Percentiles rank a stretch among this genome's conserved stretches.
phyloP scores from a whole-genome alignment of 2,797 vertebrate species.

The Miichthys miiuy region DNA sequence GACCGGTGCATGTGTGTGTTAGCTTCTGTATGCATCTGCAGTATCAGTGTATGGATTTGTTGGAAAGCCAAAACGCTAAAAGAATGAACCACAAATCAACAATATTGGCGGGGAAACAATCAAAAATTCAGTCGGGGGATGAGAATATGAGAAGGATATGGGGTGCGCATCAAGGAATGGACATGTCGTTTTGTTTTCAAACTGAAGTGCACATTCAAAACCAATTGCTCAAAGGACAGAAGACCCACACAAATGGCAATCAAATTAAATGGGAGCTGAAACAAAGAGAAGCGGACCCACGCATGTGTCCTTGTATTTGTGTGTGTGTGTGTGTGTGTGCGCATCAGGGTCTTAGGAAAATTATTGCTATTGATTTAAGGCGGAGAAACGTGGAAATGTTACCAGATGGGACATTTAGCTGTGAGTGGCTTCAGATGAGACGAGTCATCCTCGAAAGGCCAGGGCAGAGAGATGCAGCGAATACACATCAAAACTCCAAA shows the following conservation, averaged over 20 bases:
- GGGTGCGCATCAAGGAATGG: constrained; percentile 27
- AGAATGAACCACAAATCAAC: constrained; percentile 65
- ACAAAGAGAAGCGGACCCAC: constrained; percentile 69
- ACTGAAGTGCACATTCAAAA: constrained; percentile 66
- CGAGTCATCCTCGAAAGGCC: constrained; percentile 79
- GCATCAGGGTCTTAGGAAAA: constrained; percentile 89
- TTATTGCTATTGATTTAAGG: constrained; percentile 99
- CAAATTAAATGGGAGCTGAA: constrained; percentile 79
- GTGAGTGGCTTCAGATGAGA: constrained; percentile 90
- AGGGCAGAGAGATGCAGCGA: constrained; percentile 60
- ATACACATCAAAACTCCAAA: constrained; percentile 67
- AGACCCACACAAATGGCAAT: constrained; percentile 69
- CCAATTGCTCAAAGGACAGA: constrained; percentile 64
- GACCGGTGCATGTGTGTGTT: constrained; percentile 46
- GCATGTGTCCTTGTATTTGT: constrained; percentile 44
- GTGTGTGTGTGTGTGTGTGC: constrained; percentile 37
- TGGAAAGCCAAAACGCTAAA: constrained; percentile 38
- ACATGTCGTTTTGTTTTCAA: constrained; percentile 48
- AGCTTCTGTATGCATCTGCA: constrained; percentile 33
- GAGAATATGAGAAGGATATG: constrained; percentile 63
- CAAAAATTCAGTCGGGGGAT: constrained; percentile 59
- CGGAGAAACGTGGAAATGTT: constrained; percentile 96
- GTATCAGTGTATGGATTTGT: constrained; percentile 43
- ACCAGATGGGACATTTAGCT: constrained; percentile 97
- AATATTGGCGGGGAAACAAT: constrained; percentile 62